phyloP scores from a whole-genome alignment of 1,140 invertebrate genomes.

The Pararge aegeria region DNA sequence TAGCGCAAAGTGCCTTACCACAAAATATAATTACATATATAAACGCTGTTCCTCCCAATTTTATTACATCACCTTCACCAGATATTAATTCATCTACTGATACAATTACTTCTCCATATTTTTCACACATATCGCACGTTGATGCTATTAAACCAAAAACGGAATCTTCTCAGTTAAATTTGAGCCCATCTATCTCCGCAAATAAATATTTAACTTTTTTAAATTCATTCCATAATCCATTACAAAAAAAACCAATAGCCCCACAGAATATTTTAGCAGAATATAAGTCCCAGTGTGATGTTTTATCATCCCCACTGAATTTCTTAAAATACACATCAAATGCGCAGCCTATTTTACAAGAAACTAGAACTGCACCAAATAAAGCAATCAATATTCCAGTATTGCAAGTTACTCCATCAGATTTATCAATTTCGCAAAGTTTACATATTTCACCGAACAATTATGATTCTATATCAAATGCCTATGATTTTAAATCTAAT shows the following conservation, averaged over 20 bases:
- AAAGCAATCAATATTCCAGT: too few relatives aligned
- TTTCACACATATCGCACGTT: background rate
- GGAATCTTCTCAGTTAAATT: background rate
- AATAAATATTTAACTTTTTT: background rate
- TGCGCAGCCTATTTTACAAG: too few relatives aligned
- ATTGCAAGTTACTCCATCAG: too few relatives aligned
- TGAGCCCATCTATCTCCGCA: background rate
- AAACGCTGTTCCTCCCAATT: background rate
- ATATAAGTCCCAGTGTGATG: too few relatives aligned
- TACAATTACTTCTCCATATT: background rate
- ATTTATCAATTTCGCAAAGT: too few relatives aligned
- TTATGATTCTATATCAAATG: too few relatives aligned
- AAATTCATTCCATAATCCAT: background rate
- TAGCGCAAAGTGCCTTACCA: background rate
- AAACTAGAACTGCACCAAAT: too few relatives aligned
- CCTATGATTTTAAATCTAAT: too few relatives aligned
- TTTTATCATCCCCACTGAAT: too few relatives aligned
- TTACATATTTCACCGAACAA: too few relatives aligned
- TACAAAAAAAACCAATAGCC: background rate
- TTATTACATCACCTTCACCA: background rate
- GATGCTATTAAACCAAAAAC: too few relatives aligned
- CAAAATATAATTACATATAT: background rate
- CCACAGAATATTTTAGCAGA: background rate
- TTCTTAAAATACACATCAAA: too few relatives aligned
- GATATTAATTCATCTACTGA: background rate